phyloP scores from a whole-genome alignment of 2,888 invertebrate genomes.

The Mesorhabditis belari region DNA sequence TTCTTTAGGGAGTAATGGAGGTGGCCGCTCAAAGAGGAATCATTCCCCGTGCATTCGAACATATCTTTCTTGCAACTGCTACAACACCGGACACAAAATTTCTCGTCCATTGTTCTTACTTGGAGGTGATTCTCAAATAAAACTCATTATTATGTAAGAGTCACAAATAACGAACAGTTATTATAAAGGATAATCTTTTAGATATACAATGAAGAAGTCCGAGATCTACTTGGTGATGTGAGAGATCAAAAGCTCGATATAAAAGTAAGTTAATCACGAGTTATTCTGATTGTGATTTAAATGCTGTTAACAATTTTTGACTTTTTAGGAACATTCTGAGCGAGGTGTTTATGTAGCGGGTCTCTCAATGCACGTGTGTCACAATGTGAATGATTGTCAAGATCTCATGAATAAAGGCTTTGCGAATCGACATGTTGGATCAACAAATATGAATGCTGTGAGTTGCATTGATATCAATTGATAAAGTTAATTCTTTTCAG shows the following conservation, averaged over 20 bases:
- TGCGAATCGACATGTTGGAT: constrained; percentile 72
- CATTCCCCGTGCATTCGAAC: constrained; percentile 67
- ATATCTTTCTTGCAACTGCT: constrained; percentile 72
- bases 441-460: constrained; percentile 79
- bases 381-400: constrained; percentile 69
- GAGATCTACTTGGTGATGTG: constrained; percentile 65
- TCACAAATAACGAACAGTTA: neutral
- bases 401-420: constrained; percentile 70
- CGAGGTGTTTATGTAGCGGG: constrained; percentile 54
- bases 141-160: neutral
- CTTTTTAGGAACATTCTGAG: constrained; percentile 28
- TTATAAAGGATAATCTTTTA: constrained; percentile 8
- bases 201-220: constrained; percentile 76
- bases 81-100: constrained; percentile 68
- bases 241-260: constrained; percentile 63
- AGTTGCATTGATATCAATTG: neutral
- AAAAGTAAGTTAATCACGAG: constrained; percentile 58
- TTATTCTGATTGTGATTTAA: neutral
- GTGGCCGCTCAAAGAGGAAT: constrained; percentile 53
- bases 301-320: neutral
- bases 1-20: constrained; percentile 33
- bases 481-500: constrained; percentile 2
- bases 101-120: constrained; percentile 70
- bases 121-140: constrained; percentile 59
- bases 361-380: constrained; percentile 70